Conservation (phyloP, 53 echinoderm and acorn worm species). For the Echinometra lucunter region DNA sequence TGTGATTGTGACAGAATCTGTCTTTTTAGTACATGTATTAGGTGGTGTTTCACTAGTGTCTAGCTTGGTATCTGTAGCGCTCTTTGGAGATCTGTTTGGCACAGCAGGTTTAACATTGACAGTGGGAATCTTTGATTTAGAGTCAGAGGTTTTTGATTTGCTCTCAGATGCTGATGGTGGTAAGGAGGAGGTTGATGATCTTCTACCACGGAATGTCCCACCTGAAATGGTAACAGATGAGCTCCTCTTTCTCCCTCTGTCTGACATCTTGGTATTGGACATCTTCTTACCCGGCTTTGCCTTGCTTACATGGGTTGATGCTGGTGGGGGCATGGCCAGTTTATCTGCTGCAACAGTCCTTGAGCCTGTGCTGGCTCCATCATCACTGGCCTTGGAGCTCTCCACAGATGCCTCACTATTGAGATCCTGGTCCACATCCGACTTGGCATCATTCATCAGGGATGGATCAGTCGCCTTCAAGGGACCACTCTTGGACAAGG, state of each 20-base stretch:
- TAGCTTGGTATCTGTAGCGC: neutral
- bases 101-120: conserved; percentile 12
- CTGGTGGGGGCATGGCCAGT: conserved; percentile 84
- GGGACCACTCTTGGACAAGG: conserved; percentile 47
- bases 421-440: conserved; percentile 28
- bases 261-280: conserved; percentile 54
- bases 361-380: neutral
- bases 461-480: conserved; percentile 58
- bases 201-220: neutral
- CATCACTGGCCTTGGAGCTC: conserved; percentile 13
- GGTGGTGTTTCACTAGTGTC: neutral
- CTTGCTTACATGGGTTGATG: conserved; percentile 65
- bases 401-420: conserved; percentile 61
- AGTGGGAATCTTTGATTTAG: conserved; percentile 34
- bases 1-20: neutral
- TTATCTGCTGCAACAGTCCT: conserved; percentile 44
- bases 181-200: conserved; percentile 58
- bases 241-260: conserved; percentile 59
- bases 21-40: neutral
- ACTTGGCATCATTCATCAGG: neutral
- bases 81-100: neutral
- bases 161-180: conserved; percentile 34
- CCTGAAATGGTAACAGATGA: conserved; percentile 1
- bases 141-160: neutral
- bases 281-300: conserved; percentile 53